phyloP scores from a whole-genome alignment of 2,113 vertebrate genomes.

The Nesospiza acunhae region DNA sequence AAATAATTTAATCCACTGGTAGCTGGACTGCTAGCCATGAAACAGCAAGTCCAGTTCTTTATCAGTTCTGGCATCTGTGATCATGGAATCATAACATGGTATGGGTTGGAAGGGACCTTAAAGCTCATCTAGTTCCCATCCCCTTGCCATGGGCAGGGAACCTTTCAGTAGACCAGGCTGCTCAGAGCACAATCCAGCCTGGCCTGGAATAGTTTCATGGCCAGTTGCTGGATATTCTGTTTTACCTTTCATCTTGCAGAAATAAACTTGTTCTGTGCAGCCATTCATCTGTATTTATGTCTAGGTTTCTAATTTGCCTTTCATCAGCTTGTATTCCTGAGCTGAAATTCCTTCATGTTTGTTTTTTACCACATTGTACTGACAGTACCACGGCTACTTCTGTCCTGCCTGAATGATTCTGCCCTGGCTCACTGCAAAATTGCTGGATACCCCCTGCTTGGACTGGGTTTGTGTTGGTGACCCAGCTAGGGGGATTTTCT shows the following conservation, averaged over 20 bases:
- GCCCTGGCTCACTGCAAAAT: neutral
- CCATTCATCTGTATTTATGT: neutral
- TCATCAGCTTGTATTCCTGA: neutral
- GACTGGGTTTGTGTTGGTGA: neutral
- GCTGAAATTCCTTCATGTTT: neutral
- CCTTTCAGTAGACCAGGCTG: neutral
- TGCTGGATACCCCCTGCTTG: neutral
- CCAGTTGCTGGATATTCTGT: neutral
- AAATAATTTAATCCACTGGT: neutral
- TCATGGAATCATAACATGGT: neutral
- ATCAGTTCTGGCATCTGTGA: neutral
- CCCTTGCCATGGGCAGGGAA: neutral
- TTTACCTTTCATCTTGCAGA: neutral
- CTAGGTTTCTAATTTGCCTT: conserved; percentile 2
- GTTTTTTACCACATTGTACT: neutral
- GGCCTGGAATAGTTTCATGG: neutral
- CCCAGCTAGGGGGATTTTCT: neutral
- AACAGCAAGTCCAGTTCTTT: neutral
- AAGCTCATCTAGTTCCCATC: neutral
- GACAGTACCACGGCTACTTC: neutral
- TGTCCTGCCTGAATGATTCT: neutral
- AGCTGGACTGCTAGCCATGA: neutral
- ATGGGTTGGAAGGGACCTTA: neutral
- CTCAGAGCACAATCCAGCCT: neutral
- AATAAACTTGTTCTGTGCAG: neutral